Evolutionary conservation across 2,113 vertebrate species (phyloP), one percentile per base, ranked within the genome.

Genomic region (Microcebus lehilahytsara): DNA sequence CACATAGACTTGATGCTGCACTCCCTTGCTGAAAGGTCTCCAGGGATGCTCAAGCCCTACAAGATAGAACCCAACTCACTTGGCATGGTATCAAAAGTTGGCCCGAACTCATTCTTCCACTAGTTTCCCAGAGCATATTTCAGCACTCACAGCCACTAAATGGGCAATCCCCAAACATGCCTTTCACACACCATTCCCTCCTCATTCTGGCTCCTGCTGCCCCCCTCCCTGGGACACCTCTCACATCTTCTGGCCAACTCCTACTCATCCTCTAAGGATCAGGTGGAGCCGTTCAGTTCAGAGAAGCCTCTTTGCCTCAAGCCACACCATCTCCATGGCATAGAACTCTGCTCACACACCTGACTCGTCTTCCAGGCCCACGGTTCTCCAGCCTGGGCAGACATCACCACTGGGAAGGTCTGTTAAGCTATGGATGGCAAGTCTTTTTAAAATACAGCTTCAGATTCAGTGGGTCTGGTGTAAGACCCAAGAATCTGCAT

Each of bases 341-440:
- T 0, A n/a, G 25, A 23, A 23, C 56, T 78, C 30, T 9, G 58
- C 51, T 83, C 58, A 16, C 0, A 32, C 1, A 1, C 19, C 19
- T 67, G 23, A 46, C 34, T 60, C 8, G n/a, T 30, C 32, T 67
- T 62, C 34, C 62, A 46, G 20, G 23, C 17, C 42, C 19, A 30
- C 11, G 37, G 27, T 34, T 92, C 69, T 94, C 74, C 46, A 95
- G 49, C 49, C 37, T 56, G 6, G 8, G 20, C 40, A 69, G 66
- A 34, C 58, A 42, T 30, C 58, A 79, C 25, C 9, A 62, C 40
- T 1, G 17, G 42, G 49, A 90, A 51, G 13, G 25, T 23, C 8
- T 85, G 42, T 37, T 37, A 60, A 79, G 72, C 40, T 1, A 4
- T 4, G 72, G 79, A 42, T 0, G 2, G 0, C 32, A 56, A 60